Conservation (phyloP, 2,113 vertebrate genomes). For the Neodon shergylaensis region DNA sequence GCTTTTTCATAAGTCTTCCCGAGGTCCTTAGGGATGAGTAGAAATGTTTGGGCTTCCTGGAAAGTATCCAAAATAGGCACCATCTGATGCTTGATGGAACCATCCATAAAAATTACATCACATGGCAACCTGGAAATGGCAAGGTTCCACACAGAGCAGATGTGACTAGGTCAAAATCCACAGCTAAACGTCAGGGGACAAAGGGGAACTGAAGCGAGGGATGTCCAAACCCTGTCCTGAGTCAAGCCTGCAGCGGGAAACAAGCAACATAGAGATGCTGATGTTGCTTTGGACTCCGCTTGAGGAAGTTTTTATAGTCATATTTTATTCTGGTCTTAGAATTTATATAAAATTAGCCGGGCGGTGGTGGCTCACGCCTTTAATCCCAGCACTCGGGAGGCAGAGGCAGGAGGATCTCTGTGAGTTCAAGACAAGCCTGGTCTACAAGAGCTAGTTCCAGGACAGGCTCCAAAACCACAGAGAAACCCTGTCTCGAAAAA, state of each 20-base stretch:
- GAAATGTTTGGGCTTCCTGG: neutral
- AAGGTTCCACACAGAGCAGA: neutral
- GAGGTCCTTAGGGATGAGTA: neutral
- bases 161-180: neutral
- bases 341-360: neutral
- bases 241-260: neutral
- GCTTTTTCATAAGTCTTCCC: neutral
- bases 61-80: neutral
- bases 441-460: too few species aligned
- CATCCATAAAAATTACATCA: neutral
- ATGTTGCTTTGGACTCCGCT: neutral
- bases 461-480: too few species aligned
- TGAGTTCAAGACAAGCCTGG: too few species aligned
- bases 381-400: too few species aligned
- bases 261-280: neutral
- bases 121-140: neutral
- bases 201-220: neutral
- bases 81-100: neutral
- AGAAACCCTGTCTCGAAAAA: too few species aligned
- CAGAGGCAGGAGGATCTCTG: too few species aligned
- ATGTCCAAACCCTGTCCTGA: neutral
- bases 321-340: constrained; percentile 3
- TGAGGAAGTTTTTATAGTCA: neutral
- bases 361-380: too few species aligned
- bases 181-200: neutral